Percentiles rank a stretch among this genome's conserved stretches.
These are phyloP conservation scores for Vandiemenella viatica DNA, from an alignment of 2,888 invertebrate species.

Conservation along the genomic window DNA sequence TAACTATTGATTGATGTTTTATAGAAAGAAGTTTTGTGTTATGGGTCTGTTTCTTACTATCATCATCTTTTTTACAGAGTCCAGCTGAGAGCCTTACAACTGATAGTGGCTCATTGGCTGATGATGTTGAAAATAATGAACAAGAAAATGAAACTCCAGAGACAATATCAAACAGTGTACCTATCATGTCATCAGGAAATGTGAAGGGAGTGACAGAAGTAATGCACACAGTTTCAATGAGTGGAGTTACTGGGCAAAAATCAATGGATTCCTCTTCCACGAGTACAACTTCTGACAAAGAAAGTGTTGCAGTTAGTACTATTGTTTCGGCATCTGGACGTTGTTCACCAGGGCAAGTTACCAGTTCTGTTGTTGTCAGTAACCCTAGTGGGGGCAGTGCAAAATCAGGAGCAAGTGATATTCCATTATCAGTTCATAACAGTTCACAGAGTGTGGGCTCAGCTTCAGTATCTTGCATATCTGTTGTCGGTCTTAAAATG, in stretches of 20 bases:
- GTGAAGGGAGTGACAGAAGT: neutral
- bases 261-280: too few species aligned
- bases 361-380: neutral
- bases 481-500: slow-evolving; percentile 3
- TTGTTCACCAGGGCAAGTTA: neutral
- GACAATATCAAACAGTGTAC: neutral
- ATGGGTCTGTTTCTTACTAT: too few species aligned
- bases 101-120: slow-evolving; percentile 69
- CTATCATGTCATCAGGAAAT: neutral
- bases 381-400: neutral
- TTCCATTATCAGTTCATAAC: neutral
- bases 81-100: slow-evolving; percentile 73
- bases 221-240: neutral
- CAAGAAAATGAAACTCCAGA: slow-evolving; percentile 16
- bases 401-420: neutral
- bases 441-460: neutral
- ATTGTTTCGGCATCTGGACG: too few species aligned
- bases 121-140: slow-evolving; percentile 44
- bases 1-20: too few species aligned
- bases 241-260: too few species aligned
- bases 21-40: too few species aligned
- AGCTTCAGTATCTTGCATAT: neutral
- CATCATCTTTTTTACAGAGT: slow-evolving; percentile 35
- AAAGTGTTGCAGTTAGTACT: too few species aligned
- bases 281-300: too few species aligned